Evolutionary conservation across 2,888 invertebrate genomes (phyloP).

Genomic region (Monochamus alternatus): DNA sequence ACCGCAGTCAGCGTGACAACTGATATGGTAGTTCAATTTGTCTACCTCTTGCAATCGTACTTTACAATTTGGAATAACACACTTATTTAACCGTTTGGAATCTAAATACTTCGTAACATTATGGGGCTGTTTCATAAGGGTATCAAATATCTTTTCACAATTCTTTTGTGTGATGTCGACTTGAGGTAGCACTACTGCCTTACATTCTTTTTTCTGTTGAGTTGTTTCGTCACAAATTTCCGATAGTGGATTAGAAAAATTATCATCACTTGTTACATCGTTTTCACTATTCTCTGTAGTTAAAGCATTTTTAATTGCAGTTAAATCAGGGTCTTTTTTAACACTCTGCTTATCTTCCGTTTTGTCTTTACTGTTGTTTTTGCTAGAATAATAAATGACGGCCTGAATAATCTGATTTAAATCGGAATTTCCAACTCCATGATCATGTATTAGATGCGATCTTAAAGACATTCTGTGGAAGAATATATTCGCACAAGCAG

Average conservation of each 20-base stretch:
- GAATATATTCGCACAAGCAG: constrained; percentile 80
- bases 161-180: constrained; percentile 54
- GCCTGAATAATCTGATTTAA: constrained; percentile 75
- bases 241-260: constrained; percentile 23
- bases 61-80: constrained; percentile 74
- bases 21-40: constrained; percentile 78
- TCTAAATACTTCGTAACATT: constrained; percentile 53
- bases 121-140: constrained; percentile 53
- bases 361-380: constrained; percentile 55
- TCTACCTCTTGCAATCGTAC: constrained; percentile 74
- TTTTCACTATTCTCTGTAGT: constrained; percentile 14
- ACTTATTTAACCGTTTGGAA: constrained; percentile 66
- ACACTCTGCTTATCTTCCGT: constrained; percentile 39
- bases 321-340: constrained; percentile 39
- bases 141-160: constrained; percentile 39
- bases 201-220: constrained; percentile 32
- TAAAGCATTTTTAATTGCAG: constrained; percentile 9
- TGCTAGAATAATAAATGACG: constrained; percentile 68
- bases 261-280: constrained; percentile 31
- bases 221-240: constrained; percentile 12
- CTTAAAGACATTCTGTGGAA: constrained; percentile 76
- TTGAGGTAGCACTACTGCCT: constrained; percentile 50
- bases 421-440: constrained; percentile 78
- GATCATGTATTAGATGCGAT: constrained; percentile 79
- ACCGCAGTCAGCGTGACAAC: constrained; percentile 70